Evolutionary conservation across 2,113 vertebrate genomes (phyloP), one percentile per base, ranked within the genome.

Genomic region (Myiozetetes cayanensis): DNA sequence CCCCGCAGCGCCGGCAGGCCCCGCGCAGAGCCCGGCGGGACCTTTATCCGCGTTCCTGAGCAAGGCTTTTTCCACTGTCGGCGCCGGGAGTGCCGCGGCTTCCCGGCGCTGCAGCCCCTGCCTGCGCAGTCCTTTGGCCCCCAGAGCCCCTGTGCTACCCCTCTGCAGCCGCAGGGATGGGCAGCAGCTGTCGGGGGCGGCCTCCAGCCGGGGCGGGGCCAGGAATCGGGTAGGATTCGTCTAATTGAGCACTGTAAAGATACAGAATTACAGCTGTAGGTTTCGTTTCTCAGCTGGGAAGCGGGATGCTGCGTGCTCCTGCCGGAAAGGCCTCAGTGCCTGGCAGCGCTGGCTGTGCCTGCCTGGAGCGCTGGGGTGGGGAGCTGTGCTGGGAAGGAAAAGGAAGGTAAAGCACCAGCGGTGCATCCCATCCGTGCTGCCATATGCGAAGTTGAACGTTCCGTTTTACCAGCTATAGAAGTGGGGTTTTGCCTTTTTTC

Each of bases 291-390:
- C 47, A 6, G 39, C 30, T 1, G 52, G 28, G 35, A 24, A 12
- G 30, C 3, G 79, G 18, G 61, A 1, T 5, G 4, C 39, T 3
- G 52, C 14, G 59, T 2, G 41, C 35, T 19, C 4, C 61, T 15
- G 66, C 66, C 56, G 12, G 0, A 3, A 1, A 2, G 11, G 37
- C 24, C 58, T 7, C 8, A 24, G 56, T 35, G 23, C 22, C 47
- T 1, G 67, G 6, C 82, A 0, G n/a, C 31, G 37, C 1, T 4
- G 5, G 62, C 31, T 4, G 52, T 39, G 46, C 74, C 46, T 4
- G 12, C 37, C 41, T 3, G 75, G 30, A 1, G 52, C 5, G 6
- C 61, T 4, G 56, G 49, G 0, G 1, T 0, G 0, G 58, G 4
- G 50, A 50, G 31, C 43, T 8, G 53, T 4, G 1, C 31, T 7